Conservation (phyloP, 2,888 invertebrate species). For the Esperia sulphurella region DNA sequence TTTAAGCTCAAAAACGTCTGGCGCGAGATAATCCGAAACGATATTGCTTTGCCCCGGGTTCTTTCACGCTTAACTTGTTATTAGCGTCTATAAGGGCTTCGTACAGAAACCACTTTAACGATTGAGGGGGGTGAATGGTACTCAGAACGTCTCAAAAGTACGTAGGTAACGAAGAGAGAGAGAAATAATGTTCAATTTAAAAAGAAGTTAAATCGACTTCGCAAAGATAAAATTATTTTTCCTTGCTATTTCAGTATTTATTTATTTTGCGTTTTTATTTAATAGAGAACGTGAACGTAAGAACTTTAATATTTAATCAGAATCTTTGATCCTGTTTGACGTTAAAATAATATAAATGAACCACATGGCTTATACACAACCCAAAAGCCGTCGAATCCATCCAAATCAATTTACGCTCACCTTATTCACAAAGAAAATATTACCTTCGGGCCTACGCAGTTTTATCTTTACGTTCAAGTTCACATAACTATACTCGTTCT, state of each 20-base stretch:
- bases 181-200: too few species aligned
- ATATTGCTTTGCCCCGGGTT: slow-evolving; percentile 24
- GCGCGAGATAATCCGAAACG: slow-evolving; percentile 24
- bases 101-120: neutral
- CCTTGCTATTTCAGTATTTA: too few species aligned
- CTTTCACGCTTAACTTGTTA: slow-evolving; percentile 34
- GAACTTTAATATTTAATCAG: too few species aligned
- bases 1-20: slow-evolving; percentile 17
- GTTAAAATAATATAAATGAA: neutral
- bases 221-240: too few species aligned
- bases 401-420: slow-evolving; percentile 49
- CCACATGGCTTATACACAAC: neutral
- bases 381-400: slow-evolving; percentile 29
- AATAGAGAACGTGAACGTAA: too few species aligned
- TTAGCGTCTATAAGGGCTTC: slow-evolving; percentile 30
- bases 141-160: too few species aligned
- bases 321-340: too few species aligned
- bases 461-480: slow-evolving; percentile 26
- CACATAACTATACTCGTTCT: slow-evolving; percentile 20
- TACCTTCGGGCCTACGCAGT: slow-evolving; percentile 22
- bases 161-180: too few species aligned
- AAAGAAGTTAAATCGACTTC: too few species aligned
- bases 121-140: neutral
- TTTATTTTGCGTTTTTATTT: too few species aligned
- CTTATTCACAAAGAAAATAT: slow-evolving; percentile 39